Conservation (phyloP, 2,797 vertebrate species). For the Enteromius mattozi region DNA sequence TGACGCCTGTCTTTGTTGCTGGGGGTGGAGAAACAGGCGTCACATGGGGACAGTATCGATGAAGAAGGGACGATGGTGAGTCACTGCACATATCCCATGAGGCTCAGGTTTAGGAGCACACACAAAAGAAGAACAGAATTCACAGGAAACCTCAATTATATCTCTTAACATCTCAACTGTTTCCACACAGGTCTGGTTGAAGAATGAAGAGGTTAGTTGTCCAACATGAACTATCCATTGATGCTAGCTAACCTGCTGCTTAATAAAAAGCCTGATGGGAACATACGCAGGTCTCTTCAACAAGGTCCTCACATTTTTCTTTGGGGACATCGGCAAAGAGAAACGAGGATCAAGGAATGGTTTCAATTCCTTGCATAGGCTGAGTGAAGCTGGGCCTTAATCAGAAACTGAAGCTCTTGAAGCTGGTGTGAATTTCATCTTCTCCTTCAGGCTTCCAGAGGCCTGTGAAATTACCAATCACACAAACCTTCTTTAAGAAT, state of each 20-base stretch:
- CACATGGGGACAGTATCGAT: conserved; percentile 53
- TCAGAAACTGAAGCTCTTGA: conserved; percentile 57
- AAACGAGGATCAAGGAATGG: conserved; percentile 16
- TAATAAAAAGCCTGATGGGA: not conserved
- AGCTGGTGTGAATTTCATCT: conserved; percentile 37
- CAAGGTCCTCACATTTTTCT: not conserved
- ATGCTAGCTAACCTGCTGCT: not conserved
- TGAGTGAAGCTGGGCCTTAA: conserved; percentile 31
- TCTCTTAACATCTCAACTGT: not conserved
- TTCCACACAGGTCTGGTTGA: not conserved
- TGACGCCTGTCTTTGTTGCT: conserved; percentile 50
- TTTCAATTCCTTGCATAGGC: conserved; percentile 13
- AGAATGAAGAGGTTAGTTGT: not conserved
- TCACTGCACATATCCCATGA: conserved; percentile 37
- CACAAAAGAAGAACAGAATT: not conserved
- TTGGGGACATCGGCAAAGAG: not conserved
- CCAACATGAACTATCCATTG: not conserved
- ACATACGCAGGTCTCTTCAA: not conserved
- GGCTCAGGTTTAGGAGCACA: conserved; percentile 49
- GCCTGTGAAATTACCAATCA: conserved; percentile 72
- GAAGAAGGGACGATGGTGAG: conserved; percentile 32
- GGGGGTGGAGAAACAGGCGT: conserved; percentile 61
- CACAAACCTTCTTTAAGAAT: conserved; percentile 74
- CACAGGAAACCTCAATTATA: not conserved
- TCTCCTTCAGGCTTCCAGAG: conserved; percentile 58